Conservation (phyloP, 2,797 vertebrate species). For the Phylloscopus collybita region DNA sequence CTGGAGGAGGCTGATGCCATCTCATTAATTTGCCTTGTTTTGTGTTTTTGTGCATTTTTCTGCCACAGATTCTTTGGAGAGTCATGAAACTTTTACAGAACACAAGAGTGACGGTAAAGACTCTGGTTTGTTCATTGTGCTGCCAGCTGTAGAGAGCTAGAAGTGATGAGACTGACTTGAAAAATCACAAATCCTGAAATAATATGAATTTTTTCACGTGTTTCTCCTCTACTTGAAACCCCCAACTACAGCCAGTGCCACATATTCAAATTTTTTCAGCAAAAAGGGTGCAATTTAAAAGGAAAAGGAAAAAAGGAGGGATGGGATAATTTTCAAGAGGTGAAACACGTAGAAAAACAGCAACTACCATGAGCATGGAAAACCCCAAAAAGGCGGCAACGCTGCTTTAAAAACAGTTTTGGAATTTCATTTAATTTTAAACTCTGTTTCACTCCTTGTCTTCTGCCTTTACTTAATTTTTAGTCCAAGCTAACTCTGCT, state of each 20-base stretch:
- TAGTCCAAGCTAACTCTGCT: not conserved
- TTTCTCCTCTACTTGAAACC: not conserved
- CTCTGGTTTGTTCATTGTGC: not conserved
- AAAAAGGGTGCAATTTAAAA: not conserved
- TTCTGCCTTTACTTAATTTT: not conserved
- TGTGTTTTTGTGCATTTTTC: not conserved
- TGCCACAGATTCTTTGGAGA: not conserved
- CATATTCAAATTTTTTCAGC: not conserved
- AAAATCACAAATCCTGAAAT: not conserved
- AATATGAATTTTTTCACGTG: not conserved
- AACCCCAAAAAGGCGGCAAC: not conserved
- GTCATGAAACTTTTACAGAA: not conserved
- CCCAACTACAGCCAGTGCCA: not conserved
- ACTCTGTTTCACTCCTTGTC: not conserved
- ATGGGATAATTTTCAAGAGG: not conserved
- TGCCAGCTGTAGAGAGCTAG: not conserved
- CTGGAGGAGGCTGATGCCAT: not conserved
- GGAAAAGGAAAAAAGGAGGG: not conserved
- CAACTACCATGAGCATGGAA: not conserved
- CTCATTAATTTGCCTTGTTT: not conserved
- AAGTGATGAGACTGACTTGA: not conserved
- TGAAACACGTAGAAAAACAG: not conserved
- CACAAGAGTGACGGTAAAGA: not conserved
- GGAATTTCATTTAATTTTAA: not conserved
- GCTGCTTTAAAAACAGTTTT: not conserved